Evolutionary conservation across 2,888 invertebrate species (phyloP), one percentile per base, ranked within the genome.

Genomic region (Beris morrisii): DNA sequence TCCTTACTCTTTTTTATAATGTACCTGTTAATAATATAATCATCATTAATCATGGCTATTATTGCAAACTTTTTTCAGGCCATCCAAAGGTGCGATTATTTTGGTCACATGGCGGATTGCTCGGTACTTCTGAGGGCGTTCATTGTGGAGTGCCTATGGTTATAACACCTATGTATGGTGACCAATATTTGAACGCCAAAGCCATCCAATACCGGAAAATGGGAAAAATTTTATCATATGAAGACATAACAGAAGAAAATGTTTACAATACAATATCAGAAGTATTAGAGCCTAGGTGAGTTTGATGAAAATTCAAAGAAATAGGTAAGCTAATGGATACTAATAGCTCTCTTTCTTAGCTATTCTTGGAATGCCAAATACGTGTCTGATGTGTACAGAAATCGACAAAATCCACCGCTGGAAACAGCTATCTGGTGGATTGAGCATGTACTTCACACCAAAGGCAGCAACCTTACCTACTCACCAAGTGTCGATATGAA

Each of bases 151-250:
- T 86, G 45, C 89, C 89, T 5, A 80, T 87, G 56, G 78, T 90
- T 5, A 83, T 88, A 4, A 84, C 90, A 43, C 90, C 90, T 5
- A 82, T 89, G 57, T 89, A 87, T 73, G 89, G 89, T 1, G 89
- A 89, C 74, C 89, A 90, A 74, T 86, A 85, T 69, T 83, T 86
- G 0, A 90, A 90, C 74, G 87, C 86, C 0, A 83, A 83, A 52
- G 85, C 85, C 0, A 76, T 87, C 4, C 83, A 84, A 73, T 85
- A 86, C 57, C 83, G 84, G 7, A 86, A 87, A 5, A 79, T 86
- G 4, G 89, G 86, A 1, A 79, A 84, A 1, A 81, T 86, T 5
- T 78, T 89, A 1, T 75, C 83, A 46, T 86, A 86, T 70, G 77
- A 83, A 54, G 81, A 86, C 44, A 80, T 88, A 50, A 84, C 81